A percentile compares a stretch with the other conserved stretches of the same genome.
phyloP scores from a whole-genome alignment of 2,888 invertebrate genomes.

The Standfussiana lucernea region DNA sequence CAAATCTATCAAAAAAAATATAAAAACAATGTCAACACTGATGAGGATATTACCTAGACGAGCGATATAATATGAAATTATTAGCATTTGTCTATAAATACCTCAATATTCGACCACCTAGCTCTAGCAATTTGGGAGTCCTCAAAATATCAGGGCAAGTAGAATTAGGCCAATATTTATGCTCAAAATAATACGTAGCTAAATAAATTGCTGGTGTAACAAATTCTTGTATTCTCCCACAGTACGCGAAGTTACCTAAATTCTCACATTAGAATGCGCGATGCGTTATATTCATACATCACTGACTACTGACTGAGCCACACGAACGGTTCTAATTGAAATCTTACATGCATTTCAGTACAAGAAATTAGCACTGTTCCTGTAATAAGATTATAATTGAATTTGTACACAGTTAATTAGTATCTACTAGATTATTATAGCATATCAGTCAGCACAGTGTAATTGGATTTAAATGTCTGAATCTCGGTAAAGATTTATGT shows the following conservation, averaged over 20 bases:
- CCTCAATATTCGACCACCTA: slow-evolving; percentile 11
- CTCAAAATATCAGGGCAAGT: slow-evolving; percentile 33
- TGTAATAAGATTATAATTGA: slow-evolving; percentile 16
- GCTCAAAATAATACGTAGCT: slow-evolving; percentile 43
- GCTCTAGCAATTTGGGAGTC: slow-evolving; percentile 25
- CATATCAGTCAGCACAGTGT: background rate
- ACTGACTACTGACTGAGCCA: slow-evolving; percentile 38
- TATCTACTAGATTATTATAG: slow-evolving; percentile 1
- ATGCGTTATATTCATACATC: slow-evolving; percentile 43
- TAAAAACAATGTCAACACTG: background rate
- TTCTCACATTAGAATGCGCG: slow-evolving; percentile 45
- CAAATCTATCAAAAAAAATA: background rate
- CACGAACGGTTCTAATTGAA: slow-evolving; percentile 33
- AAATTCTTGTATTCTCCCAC: slow-evolving; percentile 43
- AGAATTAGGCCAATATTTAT: slow-evolving; percentile 38
- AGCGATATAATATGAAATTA: slow-evolving; percentile 18
- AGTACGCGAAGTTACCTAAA: slow-evolving; percentile 41
- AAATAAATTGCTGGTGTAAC: slow-evolving; percentile 37
- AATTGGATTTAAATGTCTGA: slow-evolving; percentile 7
- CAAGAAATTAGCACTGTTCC: slow-evolving; percentile 11
- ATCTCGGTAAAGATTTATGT: background rate
- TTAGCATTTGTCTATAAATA: slow-evolving; percentile 33
- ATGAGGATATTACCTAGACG: slow-evolving; percentile 12
- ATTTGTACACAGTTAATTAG: slow-evolving; percentile 6
- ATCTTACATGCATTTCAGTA: slow-evolving; percentile 33